These are phyloP conservation scores for Temnothorax ravouxi DNA, from an alignment of 2,888 invertebrate genomes.

Conservation along the genomic window DNA sequence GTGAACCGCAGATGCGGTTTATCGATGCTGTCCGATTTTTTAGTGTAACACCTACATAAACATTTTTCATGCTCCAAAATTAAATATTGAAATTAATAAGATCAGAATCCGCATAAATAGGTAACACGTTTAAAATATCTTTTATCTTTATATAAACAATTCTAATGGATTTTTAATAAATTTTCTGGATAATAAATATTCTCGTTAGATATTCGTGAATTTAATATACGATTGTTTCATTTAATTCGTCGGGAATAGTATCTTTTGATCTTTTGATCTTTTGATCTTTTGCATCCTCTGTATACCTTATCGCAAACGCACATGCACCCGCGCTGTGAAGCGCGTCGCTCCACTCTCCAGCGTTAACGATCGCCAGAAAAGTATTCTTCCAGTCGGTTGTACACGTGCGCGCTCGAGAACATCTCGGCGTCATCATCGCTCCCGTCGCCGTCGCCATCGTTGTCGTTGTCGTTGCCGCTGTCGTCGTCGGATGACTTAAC, in stretches of 20 bases:
- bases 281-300: not conserved
- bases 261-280: not conserved
- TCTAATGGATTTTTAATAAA: not conserved
- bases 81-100: not conserved
- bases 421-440: conserved; percentile 30
- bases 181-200: not conserved
- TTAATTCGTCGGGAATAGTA: not conserved
- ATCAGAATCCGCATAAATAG: not conserved
- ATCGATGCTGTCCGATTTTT: conserved; percentile 27
- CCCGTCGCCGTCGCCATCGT: conserved; percentile 28
- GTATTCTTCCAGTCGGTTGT: conserved; percentile 15
- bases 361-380: conserved; percentile 34
- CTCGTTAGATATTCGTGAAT: not conserved
- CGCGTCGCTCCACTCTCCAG: not conserved
- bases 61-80: not conserved
- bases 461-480: conserved; percentile 61
- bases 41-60: conserved; percentile 15
- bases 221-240: not conserved
- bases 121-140: not conserved
- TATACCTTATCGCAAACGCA: not conserved
- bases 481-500: conserved; percentile 54
- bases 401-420: conserved; percentile 17
- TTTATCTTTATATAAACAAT: not conserved
- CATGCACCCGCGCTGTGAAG: not conserved
- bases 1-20: conserved; percentile 51